phyloP scores from a whole-genome alignment of 2,888 invertebrate genomes.

The Schrankia costaestrigalis region DNA sequence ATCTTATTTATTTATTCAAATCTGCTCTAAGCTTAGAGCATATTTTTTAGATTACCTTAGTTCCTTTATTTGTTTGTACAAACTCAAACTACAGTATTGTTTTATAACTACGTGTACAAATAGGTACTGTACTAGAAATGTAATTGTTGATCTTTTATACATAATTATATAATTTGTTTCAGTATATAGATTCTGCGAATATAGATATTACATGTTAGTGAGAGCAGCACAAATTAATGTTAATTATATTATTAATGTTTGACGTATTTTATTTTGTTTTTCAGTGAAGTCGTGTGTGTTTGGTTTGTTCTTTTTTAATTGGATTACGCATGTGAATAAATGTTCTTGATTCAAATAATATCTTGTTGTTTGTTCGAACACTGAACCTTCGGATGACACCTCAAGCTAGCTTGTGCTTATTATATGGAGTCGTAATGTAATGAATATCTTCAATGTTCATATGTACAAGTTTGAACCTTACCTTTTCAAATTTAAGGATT shows the following conservation, averaged over 20 bases:
- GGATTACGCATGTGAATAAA: conserved; percentile 77
- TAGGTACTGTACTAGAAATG: conserved; percentile 2
- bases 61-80: conserved; percentile 18
- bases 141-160: conserved; percentile 10
- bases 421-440: no score
- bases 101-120: conserved; percentile 6
- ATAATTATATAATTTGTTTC: conserved; percentile 1
- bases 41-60: conserved; percentile 9
- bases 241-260: conserved; percentile 47
- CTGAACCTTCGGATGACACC: conserved; percentile 7
- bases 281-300: conserved; percentile 70
- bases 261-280: conserved; percentile 57
- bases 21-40: no score
- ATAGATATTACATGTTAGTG: conserved; percentile 21
- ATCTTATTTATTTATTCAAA: no score
- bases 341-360: conserved; percentile 65
- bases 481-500: no score
- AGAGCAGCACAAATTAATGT: conserved; percentile 50
- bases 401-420: no score
- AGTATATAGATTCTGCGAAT: conserved; percentile 5
- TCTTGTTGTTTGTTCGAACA: conserved; percentile 40
- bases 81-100: conserved; percentile 21
- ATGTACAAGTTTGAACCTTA: no score
- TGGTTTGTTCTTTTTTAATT: conserved; percentile 71
- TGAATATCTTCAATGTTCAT: background rate